Base-by-base conservation (phyloP, 2,888 invertebrate genomes). In the Sarcophaga subvicina region DNA sequence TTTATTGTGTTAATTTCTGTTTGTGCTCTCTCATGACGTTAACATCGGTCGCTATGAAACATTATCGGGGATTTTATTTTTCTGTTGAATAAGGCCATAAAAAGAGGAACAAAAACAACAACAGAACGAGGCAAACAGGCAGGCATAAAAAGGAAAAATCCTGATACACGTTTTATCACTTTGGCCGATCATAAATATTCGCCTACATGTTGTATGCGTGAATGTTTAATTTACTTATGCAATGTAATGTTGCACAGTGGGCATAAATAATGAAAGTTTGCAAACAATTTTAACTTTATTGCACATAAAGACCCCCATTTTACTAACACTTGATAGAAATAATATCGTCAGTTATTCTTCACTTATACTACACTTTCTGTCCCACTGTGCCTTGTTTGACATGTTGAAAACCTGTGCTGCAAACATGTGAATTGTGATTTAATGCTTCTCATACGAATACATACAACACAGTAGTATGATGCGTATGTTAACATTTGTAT, bases 161-260 rank as follows among this genome's bases (percentile, higher is more conserved):
- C 76, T 76, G 75, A 59, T 79, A 87, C 87, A 87, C 79, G 81
- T 81, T 87, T 87, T 87, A 87, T 84, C 81, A 87, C 84, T 84
- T 87, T 84, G 73, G 70, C 66, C 75, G 47, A 25, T 70, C 75
- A 87, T 80, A 76, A 77, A 80, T 78, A 78, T 59, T 17, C 17
- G 14, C 54, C 54, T 54, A 49, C 80, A 71, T 72, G 69, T 72
- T 54, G 76, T 71, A 67, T 54, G 54, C 54, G 54, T 54, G 17
- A 17, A 54, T 54, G 54, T 54, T 45, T 70, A 75, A 75, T 75
- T 70, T 70, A 76, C 45, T 77, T 80, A 54, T 72, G 76, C 27
- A 83, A 75, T 79, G 25, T 54, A 27, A 54, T 25, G 14, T 62
- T 10, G 69, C 60, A 83, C 73, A 80, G 80, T 80, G 76, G 12